Evolutionary conservation across 2,888 invertebrate genomes (phyloP).

Genomic region (Metacarcinus magister): DNA sequence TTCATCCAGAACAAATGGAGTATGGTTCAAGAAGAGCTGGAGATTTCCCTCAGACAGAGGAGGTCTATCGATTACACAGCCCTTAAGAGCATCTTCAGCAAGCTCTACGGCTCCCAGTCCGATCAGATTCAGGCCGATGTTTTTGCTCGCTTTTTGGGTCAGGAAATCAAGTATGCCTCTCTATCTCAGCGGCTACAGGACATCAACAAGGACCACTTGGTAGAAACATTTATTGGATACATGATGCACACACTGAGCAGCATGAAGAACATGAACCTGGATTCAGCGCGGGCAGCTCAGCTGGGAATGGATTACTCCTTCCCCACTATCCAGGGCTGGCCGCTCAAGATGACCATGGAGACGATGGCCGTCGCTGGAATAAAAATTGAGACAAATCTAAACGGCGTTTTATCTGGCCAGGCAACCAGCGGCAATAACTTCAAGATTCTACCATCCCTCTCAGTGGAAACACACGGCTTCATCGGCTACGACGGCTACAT

Average conservation of each 20-base stretch:
- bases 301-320: slow-evolving; percentile 64
- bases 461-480: slow-evolving; percentile 64
- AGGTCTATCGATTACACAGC: slow-evolving; percentile 59
- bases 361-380: slow-evolving; percentile 70
- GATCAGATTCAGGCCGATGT: slow-evolving; percentile 56
- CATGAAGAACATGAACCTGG: slow-evolving; percentile 55
- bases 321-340: slow-evolving; percentile 79
- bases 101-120: slow-evolving; percentile 27
- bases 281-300: slow-evolving; percentile 66
- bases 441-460: slow-evolving; percentile 58
- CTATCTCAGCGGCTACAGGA: slow-evolving; percentile 61
- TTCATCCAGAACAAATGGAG: slow-evolving; percentile 55
- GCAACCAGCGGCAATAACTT: not conserved
- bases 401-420: slow-evolving; percentile 46
- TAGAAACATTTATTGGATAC: slow-evolving; percentile 49
- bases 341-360: slow-evolving; percentile 68
- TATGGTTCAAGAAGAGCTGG: slow-evolving; percentile 58
- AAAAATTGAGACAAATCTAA: slow-evolving; percentile 65
- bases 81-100: slow-evolving; percentile 19
- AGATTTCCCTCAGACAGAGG: slow-evolving; percentile 21
- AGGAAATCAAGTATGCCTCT: slow-evolving; percentile 76
- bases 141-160: slow-evolving; percentile 78
- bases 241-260: not conserved
- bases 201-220: slow-evolving; percentile 50
- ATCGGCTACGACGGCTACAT: slow-evolving; percentile 66